Percentiles rank a stretch among this genome's conserved stretches.
Evolutionary conservation across 2,113 vertebrate genomes (phyloP).

Genomic region (Quiscalus mexicanus): DNA sequence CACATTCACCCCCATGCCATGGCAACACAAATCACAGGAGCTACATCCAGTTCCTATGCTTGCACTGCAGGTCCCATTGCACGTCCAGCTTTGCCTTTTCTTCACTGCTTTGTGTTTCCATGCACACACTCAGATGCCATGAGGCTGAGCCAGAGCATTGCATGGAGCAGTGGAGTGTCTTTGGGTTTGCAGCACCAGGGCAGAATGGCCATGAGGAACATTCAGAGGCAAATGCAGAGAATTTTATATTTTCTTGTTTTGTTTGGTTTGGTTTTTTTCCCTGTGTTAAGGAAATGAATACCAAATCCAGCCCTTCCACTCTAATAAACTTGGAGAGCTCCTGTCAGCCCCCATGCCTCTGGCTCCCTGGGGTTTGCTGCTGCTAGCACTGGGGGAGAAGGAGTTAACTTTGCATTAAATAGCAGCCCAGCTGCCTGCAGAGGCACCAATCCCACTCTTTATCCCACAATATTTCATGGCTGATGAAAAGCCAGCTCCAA

Average conservation of each 20-base stretch:
- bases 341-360: rapidly evolving
- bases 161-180: not conserved
- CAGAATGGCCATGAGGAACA: not conserved
- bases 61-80: not conserved
- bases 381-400: not conserved
- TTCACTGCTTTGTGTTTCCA: not conserved
- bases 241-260: not conserved
- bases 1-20: not conserved
- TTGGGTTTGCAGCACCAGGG: not conserved
- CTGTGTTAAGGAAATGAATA: not conserved
- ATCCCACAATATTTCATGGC: not conserved
- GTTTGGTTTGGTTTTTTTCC: not conserved
- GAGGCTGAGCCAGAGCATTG: not conserved
- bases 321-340: not conserved
- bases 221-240: not conserved
- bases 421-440: not conserved
- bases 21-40: not conserved
- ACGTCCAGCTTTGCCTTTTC: rapidly evolving
- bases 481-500: not conserved
- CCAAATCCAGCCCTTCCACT: not conserved
- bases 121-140: not conserved
- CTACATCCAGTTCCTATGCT: not conserved
- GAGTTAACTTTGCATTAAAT: not conserved
- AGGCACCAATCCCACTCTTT: not conserved
- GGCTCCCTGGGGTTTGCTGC: not conserved